phyloP scores from a whole-genome alignment of 1,140 invertebrate species.

The Lucilia cuprina region DNA sequence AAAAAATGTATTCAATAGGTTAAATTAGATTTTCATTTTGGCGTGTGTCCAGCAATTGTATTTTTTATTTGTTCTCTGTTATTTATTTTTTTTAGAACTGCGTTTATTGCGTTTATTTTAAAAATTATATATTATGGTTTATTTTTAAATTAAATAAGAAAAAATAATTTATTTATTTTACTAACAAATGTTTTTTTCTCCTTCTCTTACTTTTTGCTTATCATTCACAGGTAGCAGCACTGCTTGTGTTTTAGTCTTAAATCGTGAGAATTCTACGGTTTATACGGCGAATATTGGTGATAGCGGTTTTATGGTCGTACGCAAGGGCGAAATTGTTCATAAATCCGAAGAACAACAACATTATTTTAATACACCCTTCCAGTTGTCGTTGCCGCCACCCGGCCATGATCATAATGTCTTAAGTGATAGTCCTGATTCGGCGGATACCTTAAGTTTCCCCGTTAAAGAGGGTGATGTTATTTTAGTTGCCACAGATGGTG shows the following conservation, averaged over 20 bases:
- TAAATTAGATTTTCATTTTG: background rate
- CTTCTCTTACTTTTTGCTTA: background rate
- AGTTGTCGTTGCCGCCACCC: constrained; percentile 91
- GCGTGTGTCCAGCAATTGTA: background rate
- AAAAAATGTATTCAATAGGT: background rate
- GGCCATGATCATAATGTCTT: constrained; percentile 83
- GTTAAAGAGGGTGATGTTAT: constrained; percentile 96
- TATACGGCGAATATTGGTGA: constrained; percentile 98
- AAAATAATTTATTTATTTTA: constrained; percentile 35
- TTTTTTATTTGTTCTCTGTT: background rate
- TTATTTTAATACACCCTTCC: constrained; percentile 98
- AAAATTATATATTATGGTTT: background rate
- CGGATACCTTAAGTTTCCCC: constrained; percentile 87
- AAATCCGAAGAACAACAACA: constrained; percentile 96
- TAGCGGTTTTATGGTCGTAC: constrained; percentile 93
- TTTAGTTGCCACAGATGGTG: constrained; percentile 94
- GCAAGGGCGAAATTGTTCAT: constrained; percentile 85
- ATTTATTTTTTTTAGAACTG: background rate
- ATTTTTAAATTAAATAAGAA: constrained; percentile 8
- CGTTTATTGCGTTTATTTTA: background rate
- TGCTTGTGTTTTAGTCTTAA: constrained; percentile 93
- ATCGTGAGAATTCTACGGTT: constrained; percentile 86
- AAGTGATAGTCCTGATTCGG: constrained; percentile 91
- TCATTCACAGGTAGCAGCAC: constrained; percentile 86
- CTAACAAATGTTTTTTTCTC: constrained; percentile 46